Evolutionary conservation across 2,113 vertebrate genomes (phyloP).

Genomic region (Scytalopus superciliaris): DNA sequence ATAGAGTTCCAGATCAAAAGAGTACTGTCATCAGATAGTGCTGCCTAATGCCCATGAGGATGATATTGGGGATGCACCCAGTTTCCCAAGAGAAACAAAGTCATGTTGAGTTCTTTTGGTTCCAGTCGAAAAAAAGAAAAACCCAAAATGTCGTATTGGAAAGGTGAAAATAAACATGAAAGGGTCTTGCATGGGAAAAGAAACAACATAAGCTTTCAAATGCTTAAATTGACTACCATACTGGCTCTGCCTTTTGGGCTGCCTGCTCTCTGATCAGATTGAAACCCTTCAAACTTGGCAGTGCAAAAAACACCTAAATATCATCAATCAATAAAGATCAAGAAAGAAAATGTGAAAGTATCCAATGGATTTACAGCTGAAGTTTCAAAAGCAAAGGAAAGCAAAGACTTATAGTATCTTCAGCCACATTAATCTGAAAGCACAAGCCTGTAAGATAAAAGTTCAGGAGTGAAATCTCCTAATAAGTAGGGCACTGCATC

Average conservation of each 20-base stretch:
- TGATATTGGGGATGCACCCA: accelerated
- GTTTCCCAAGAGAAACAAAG: background rate
- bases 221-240: background rate
- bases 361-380: background rate
- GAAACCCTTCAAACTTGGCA: conserved; percentile 8
- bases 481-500: background rate
- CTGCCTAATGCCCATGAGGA: background rate
- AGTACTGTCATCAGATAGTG: background rate
- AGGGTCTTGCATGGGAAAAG: background rate
- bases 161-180: background rate
- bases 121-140: background rate
- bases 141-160: background rate
- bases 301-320: background rate
- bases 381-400: background rate
- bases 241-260: background rate
- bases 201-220: background rate
- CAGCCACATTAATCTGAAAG: background rate
- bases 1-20: background rate
- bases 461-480: background rate
- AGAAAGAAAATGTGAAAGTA: background rate
- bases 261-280: background rate
- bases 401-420: background rate
- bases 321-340: background rate
- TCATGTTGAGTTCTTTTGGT: background rate
- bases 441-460: background rate